Evolutionary conservation across 2,113 vertebrate genomes (phyloP).

Genomic region (Rhinogobius similis): DNA sequence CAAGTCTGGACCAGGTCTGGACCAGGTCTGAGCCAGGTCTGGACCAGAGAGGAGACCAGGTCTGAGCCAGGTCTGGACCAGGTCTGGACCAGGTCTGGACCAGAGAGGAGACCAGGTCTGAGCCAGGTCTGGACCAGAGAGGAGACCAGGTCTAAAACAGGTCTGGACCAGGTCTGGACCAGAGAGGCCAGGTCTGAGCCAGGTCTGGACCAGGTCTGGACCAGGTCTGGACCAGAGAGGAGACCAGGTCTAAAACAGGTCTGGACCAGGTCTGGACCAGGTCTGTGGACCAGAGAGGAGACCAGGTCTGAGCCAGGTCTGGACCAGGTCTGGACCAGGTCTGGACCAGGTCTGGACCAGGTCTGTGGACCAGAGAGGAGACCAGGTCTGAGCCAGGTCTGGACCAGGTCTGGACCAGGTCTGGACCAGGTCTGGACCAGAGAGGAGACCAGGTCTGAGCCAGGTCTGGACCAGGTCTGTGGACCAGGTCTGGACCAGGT

Average conservation of each 20-base stretch:
- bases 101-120: too few species aligned
- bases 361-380: too few species aligned
- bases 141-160: conserved; percentile 84
- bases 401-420: conserved; percentile 78
- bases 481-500: not conserved
- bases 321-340: conserved; percentile 78
- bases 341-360: conserved; percentile 77
- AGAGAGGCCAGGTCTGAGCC: conserved; percentile 82
- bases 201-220: conserved; percentile 78
- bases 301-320: too few species aligned
- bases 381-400: too few species aligned
- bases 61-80: conserved; percentile 78
- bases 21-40: conserved; percentile 81
- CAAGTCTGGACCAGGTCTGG: conserved; percentile 78
- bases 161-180: conserved; percentile 74
- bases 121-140: conserved; percentile 60
- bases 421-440: conserved; percentile 77
- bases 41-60: too few species aligned
- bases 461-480: conserved; percentile 77
- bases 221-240: conserved; percentile 84
- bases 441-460: too few species aligned
- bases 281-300: too few species aligned
- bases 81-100: conserved; percentile 74
- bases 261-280: conserved; percentile 77
- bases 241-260: too few species aligned